phyloP scores from a whole-genome alignment of 23 tunicate genomes.

The Ciona savignyi region DNA sequence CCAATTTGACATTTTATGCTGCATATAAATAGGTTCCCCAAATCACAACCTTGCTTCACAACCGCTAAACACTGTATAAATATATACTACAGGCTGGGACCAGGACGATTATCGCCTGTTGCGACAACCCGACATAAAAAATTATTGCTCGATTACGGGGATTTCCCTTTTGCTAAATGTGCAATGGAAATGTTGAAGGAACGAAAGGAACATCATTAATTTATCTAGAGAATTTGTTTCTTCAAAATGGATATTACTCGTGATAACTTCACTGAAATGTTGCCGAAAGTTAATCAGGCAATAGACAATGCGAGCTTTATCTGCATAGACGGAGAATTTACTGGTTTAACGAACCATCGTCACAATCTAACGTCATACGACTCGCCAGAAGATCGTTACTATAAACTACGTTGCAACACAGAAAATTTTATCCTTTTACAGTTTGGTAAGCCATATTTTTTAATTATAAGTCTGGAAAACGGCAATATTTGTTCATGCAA shows the following conservation, averaged over 20 bases:
- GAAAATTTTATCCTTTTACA: slow-evolving; percentile 62
- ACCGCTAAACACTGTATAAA: too few relatives aligned
- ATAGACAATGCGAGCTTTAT: slow-evolving; percentile 52
- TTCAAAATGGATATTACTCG: slow-evolving; percentile 70
- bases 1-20: too few relatives aligned
- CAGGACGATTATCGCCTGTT: too few relatives aligned
- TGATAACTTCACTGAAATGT: slow-evolving; percentile 44
- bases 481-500: background rate
- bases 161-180: too few relatives aligned
- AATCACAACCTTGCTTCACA: too few relatives aligned
- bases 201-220: too few relatives aligned
- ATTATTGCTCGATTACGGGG: too few relatives aligned
- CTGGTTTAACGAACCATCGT: slow-evolving; percentile 58
- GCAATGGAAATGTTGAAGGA: too few relatives aligned
- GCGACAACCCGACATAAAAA: too few relatives aligned
- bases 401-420: slow-evolving; percentile 42
- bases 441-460: slow-evolving; percentile 49
- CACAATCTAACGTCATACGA: slow-evolving; percentile 49
- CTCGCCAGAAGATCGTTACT: slow-evolving; percentile 72
- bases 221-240: too few relatives aligned
- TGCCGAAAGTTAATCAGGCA: slow-evolving; percentile 37
- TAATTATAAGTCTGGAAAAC: background rate
- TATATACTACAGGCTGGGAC: too few relatives aligned
- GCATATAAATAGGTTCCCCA: too few relatives aligned
- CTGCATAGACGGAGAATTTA: slow-evolving; percentile 74